Base-by-base conservation (phyloP, 2,888 invertebrate species). In the Chalcis sispes region DNA sequence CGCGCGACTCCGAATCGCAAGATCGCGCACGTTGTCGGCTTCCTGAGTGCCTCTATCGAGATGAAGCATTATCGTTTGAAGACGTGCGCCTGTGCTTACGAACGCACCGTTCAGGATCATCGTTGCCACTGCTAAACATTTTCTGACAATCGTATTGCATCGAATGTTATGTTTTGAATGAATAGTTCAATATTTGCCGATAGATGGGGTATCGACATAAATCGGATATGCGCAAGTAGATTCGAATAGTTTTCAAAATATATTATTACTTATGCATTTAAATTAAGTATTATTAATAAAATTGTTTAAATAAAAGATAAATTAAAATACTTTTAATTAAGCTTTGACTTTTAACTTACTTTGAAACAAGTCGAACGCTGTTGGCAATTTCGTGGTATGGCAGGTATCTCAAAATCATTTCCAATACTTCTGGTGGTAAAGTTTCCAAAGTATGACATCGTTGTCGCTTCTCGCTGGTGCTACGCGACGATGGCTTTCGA, bases 401-500 rank as follows among this genome's bases (percentile, higher is more conserved):
- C 40, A 88, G 67, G 18, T 86, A 79, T 3, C 83, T 81, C 4
- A 88, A 72, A 23, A 88, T 83, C 83, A 85, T 85, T 71, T 88
- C 86, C 56, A 88, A 78, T 20, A 88, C 81, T 81, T 88, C 88
- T 7, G 85, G 85, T 1, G 88, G 88, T 29, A 88, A 81, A 3
- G 78, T 83, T 18, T 88, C 86, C 65, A 88, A 71, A 3, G 80
- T 82, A 56, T 62, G 54, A 8, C 18, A 7, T 0, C 5, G 29
- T 18, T 46, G 54, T 5, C n/a, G 20, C 13, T 58, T 62, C 62
- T 46, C 15, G 69, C 13, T 18, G 1, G 18, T 18, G 7, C 2
- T 54, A 54, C 40, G 48, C 40, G n/a, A 1, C 1, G 73, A 23
- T 29, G 29, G 5, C 18, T 50, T 52, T 13, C 23, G 62, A 15